These are phyloP conservation scores for Acrossocheilus fasciatus DNA, from an alignment of 2,797 vertebrate genomes.

Conservation along the genomic window DNA sequence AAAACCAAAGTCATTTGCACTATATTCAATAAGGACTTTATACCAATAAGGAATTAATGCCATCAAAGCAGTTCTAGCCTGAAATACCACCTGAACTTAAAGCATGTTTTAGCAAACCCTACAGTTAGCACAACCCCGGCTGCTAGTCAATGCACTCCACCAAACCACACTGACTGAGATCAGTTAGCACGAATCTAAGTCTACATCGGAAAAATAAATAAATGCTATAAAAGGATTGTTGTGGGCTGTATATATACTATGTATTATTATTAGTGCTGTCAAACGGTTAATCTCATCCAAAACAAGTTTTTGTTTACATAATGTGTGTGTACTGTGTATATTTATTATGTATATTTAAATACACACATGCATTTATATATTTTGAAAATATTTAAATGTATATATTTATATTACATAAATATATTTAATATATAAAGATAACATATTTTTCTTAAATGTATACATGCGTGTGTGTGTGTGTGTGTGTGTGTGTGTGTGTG, in stretches of 20 bases:
- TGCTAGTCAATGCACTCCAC: background rate
- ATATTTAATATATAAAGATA: no score
- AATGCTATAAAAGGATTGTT: slow-evolving; percentile 4
- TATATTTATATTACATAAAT: no score
- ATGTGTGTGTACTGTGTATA: no score
- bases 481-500: no score
- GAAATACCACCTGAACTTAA: background rate
- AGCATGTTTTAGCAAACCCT: background rate
- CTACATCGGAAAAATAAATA: background rate
- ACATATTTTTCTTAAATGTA: no score
- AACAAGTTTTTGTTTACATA: no score
- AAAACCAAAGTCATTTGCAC: background rate
- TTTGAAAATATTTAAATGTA: no score
- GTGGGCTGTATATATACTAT: slow-evolving; percentile 3
- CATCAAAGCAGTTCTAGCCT: background rate
- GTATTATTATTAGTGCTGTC: background rate
- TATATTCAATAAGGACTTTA: background rate
- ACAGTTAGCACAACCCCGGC: background rate
- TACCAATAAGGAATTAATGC: background rate
- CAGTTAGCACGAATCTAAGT: background rate
- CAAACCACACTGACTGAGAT: slow-evolving; percentile 12
- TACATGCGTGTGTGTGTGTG: no score
- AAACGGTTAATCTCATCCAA: no score
- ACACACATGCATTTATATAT: no score
- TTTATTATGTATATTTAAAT: no score